These are phyloP conservation scores for Sciurus niger DNA, from an alignment of 2,113 vertebrate genomes.

Conservation along the genomic window DNA sequence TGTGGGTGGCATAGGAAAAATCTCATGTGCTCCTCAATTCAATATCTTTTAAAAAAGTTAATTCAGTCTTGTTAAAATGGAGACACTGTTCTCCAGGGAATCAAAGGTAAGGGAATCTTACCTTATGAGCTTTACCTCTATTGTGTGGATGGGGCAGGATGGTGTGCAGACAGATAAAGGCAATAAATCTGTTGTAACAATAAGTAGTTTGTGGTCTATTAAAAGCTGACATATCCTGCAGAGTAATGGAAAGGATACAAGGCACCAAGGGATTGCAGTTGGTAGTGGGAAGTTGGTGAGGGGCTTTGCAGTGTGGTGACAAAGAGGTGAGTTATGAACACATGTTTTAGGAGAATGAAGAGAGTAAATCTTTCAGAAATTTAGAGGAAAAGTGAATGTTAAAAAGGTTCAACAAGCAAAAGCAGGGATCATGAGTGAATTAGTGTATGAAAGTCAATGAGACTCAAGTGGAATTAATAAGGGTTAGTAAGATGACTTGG, in stretches of 20 bases:
- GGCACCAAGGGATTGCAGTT: fast-evolving
- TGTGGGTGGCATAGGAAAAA: not conserved
- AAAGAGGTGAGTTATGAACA: not conserved
- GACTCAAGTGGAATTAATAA: not conserved
- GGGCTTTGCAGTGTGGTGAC: no score
- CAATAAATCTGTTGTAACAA: not conserved
- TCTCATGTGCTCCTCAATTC: not conserved
- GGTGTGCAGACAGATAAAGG: not conserved
- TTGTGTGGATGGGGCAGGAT: not conserved
- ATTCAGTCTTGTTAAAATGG: not conserved
- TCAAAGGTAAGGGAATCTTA: not conserved
- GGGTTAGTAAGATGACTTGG: not conserved
- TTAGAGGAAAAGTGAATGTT: not conserved
- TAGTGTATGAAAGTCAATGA: not conserved
- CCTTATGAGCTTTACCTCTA: not conserved
- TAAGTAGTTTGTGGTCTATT: not conserved
- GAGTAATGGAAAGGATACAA: not conserved
- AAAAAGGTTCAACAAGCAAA: not conserved
- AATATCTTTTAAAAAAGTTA: not conserved
- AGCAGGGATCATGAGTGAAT: not conserved
- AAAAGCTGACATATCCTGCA: not conserved
- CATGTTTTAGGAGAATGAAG: not conserved
- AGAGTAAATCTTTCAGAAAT: not conserved
- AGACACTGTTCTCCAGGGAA: not conserved
- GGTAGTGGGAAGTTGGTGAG: fast-evolving